These are phyloP conservation scores for Babyrousa celebensis DNA, from an alignment of 2,797 vertebrate species.

Conservation along the genomic window DNA sequence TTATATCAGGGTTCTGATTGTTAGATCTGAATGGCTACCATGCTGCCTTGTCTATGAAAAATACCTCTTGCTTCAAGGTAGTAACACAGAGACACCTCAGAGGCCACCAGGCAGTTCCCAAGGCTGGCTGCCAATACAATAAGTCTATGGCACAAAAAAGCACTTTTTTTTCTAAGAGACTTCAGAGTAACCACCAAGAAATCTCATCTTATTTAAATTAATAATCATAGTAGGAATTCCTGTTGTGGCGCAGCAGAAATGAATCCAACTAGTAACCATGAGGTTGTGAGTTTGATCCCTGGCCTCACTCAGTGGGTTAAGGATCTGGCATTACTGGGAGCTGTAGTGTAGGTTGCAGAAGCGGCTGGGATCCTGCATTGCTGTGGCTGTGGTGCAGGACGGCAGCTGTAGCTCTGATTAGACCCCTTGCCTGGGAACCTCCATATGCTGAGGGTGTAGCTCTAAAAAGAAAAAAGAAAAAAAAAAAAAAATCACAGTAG, in stretches of 20 bases:
- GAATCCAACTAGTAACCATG: too few species aligned
- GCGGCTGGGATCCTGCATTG: too few species aligned
- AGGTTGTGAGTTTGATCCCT: too few species aligned
- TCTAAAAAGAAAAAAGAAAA: too few species aligned
- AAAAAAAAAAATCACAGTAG: not conserved
- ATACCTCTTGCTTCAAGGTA: not conserved
- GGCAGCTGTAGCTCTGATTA: too few species aligned
- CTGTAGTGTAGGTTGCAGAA: too few species aligned
- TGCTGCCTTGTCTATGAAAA: not conserved
- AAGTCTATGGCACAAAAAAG: not conserved
- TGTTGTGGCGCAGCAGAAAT: too few species aligned
- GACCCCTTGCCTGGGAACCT: too few species aligned
- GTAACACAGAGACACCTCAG: not conserved
- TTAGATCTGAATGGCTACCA: not conserved
- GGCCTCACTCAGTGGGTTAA: too few species aligned
- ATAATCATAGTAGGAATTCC: not conserved
- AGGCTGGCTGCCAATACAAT: not conserved
- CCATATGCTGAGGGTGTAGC: too few species aligned
- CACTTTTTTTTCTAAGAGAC: not conserved
- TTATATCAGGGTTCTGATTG: not conserved
- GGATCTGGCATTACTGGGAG: too few species aligned
- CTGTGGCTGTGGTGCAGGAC: too few species aligned
- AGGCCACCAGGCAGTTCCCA: not conserved
- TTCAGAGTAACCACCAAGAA: constrained; percentile 16
- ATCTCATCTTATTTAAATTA: not conserved